A percentile compares a stretch with the other conserved stretches of the same genome.
Conservation (phyloP, 2,888 invertebrate species). For the Pyrrhia umbra region DNA sequence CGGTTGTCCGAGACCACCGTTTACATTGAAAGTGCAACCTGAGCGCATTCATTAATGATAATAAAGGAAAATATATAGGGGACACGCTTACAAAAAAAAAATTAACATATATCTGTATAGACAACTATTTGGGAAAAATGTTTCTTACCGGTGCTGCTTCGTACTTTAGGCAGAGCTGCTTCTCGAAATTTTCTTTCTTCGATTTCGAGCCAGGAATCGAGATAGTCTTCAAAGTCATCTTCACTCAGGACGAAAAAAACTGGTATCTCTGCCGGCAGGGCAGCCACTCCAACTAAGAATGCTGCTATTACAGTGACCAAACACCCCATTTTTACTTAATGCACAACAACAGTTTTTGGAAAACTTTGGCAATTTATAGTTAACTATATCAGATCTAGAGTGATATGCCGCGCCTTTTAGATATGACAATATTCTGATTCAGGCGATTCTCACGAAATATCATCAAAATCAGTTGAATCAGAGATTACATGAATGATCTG, state of each 20-base stretch:
- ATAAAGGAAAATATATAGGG: too few relatives aligned
- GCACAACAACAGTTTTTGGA: neutral
- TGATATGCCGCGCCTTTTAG: neutral
- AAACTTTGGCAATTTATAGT: neutral
- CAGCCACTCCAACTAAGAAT: slow-evolving; percentile 60
- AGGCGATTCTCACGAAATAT: slow-evolving; percentile 3
- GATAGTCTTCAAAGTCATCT: slow-evolving; percentile 84
- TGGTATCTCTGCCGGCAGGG: slow-evolving; percentile 66
- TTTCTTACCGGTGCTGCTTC: neutral
- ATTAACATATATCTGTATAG: too few relatives aligned
- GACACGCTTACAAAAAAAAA: too few relatives aligned
- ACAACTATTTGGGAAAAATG: neutral
- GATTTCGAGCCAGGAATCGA: slow-evolving; percentile 78
- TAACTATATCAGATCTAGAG: slow-evolving; percentile 11
- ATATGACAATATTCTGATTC: slow-evolving; percentile 17
- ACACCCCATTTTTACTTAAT: slow-evolving; percentile 23
- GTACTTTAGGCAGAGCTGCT: neutral
- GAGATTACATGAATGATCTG: neutral
- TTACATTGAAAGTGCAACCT: slow-evolving; percentile 85
- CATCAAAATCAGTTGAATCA: slow-evolving; percentile 7
- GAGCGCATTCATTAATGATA: too few relatives aligned
- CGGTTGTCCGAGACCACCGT: slow-evolving; percentile 88
- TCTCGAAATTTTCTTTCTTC: slow-evolving; percentile 65
- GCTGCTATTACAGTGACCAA: slow-evolving; percentile 60
- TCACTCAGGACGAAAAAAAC: slow-evolving; percentile 78